These are phyloP conservation scores for Corvus hawaiiensis DNA, from an alignment of 2,113 vertebrate genomes.

Conservation along the genomic window DNA sequence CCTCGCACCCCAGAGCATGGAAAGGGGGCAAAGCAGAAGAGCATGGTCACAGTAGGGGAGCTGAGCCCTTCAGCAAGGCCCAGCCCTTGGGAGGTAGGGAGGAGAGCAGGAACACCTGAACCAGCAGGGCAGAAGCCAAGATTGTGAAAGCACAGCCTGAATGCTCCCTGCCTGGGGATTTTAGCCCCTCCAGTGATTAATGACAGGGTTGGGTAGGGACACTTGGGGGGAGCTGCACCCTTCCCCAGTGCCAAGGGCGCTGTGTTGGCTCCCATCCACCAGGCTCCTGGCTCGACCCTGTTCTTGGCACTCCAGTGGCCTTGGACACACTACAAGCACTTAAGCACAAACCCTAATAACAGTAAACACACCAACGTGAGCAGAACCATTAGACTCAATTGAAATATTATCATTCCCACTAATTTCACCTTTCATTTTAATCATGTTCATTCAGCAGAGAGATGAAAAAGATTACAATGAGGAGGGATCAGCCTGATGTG, in stretches of 20 bases:
- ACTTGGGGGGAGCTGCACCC: background rate
- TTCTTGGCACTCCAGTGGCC: background rate
- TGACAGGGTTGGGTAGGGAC: background rate
- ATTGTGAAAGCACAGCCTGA: background rate
- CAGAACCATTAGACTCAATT: background rate
- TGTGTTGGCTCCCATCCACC: background rate
- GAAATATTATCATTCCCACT: background rate
- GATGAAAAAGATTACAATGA: background rate
- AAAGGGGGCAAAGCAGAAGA: background rate
- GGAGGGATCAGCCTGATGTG: background rate
- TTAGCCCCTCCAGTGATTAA: background rate
- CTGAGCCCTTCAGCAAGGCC: background rate
- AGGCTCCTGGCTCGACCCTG: background rate
- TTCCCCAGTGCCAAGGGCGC: background rate
- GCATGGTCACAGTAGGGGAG: background rate
- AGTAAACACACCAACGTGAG: background rate
- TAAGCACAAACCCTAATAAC: background rate
- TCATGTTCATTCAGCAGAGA: background rate
- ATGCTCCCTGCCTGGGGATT: accelerated
- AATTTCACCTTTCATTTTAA: constrained; percentile 38
- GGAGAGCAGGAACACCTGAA: background rate
- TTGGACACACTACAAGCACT: background rate
- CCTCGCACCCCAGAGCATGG: accelerated
- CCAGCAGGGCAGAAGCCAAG: background rate
- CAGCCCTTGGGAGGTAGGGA: background rate